Evolutionary conservation across 1,140 invertebrate genomes (phyloP).

Genomic region (Palaemon carinicauda): DNA sequence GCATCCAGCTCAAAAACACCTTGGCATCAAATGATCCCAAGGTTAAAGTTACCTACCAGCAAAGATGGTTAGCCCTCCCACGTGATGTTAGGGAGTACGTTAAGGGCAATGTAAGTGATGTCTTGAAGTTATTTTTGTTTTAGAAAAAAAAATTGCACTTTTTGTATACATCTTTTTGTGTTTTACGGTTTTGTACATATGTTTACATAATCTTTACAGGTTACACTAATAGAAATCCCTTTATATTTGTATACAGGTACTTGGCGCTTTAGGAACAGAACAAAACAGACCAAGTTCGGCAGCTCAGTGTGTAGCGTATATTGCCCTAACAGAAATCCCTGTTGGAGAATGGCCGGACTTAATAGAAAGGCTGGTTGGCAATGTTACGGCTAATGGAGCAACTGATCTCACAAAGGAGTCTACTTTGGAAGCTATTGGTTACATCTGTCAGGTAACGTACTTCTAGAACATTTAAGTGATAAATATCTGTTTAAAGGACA

Average conservation of each 20-base stretch:
- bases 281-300: slow-evolving; percentile 92
- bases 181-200: no score
- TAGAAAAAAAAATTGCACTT: no score
- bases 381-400: slow-evolving; percentile 74
- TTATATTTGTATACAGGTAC: slow-evolving; percentile 73
- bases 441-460: slow-evolving; percentile 80
- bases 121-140: neutral
- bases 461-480: no score
- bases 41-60: slow-evolving; percentile 84
- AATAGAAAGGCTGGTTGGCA: slow-evolving; percentile 84
- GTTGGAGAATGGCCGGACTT: slow-evolving; percentile 79
- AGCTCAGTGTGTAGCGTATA: slow-evolving; percentile 98
- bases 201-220: no score
- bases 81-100: slow-evolving; percentile 86
- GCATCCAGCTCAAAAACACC: slow-evolving; percentile 98
- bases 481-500: no score
- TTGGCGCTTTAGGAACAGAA: slow-evolving; percentile 94
- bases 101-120: slow-evolving; percentile 90
- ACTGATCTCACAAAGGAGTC: slow-evolving; percentile 96
- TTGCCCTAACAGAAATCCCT: slow-evolving; percentile 95
- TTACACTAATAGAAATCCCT: no score
- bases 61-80: slow-evolving; percentile 89
- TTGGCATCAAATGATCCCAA: slow-evolving; percentile 93
- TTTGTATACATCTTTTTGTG: no score
- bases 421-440: slow-evolving; percentile 95